These are phyloP conservation scores for Umimayanthus kanabou DNA, from an alignment of 92 coral and sea anemone species.

Conservation along the genomic window DNA sequence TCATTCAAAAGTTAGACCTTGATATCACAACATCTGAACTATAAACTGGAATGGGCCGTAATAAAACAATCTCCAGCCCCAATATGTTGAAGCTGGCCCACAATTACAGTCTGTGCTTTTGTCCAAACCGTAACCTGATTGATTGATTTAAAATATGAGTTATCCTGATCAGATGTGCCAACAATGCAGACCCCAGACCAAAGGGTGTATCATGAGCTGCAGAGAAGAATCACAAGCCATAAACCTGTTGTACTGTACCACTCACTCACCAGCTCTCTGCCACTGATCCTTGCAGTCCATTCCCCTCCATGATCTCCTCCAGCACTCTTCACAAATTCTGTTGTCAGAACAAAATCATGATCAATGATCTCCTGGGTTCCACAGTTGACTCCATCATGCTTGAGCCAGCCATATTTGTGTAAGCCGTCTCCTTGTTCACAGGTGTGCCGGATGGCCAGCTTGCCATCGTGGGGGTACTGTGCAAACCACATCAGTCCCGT, in stretches of 20 bases:
- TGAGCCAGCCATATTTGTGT: constrained; percentile 92
- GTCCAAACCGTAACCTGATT: no score
- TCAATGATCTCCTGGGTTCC: constrained; percentile 92
- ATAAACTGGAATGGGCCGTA: no score
- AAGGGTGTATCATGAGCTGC: no score
- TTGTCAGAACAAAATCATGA: constrained; percentile 74
- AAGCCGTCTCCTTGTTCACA: constrained; percentile 94
- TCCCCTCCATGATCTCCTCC: constrained; percentile 98
- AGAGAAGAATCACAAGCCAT: neutral
- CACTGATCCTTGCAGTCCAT: constrained; percentile 93
- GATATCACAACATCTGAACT: no score
- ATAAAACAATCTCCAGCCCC: no score
- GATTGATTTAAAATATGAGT: no score
- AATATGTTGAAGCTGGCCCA: no score
- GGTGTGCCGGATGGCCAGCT: constrained; percentile 84
- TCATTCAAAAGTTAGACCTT: no score
- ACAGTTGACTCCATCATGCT: constrained; percentile 94
- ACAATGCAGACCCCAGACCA: no score
- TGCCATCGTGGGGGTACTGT: constrained; percentile 81
- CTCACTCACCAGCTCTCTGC: constrained; percentile 71
- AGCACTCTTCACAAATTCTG: constrained; percentile 83
- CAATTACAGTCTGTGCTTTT: no score
- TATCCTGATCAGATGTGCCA: no score
- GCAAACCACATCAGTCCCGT: constrained; percentile 98
- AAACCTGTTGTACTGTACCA: no score